Base-by-base conservation (phyloP, 2,888 invertebrate species). In the Gibbula magus region DNA sequence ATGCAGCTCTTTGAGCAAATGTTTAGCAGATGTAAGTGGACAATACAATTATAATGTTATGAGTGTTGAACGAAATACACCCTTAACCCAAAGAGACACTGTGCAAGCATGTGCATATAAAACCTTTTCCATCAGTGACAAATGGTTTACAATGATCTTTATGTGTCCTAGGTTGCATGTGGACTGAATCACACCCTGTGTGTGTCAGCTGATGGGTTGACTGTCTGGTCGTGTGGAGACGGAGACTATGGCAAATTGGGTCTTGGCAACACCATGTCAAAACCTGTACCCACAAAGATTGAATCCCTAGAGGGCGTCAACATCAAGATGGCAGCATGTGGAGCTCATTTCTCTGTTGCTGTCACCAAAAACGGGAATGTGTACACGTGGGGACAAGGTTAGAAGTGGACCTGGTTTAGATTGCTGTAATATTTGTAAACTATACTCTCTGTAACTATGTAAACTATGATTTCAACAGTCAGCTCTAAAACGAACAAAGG, bases 151-250 rank as follows among this genome's bases (percentile, higher is more conserved):
- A 61, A 13, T 61, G 10, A 13, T 18, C n/a, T 39, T 29, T 66
- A 16, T 53, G 10, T 54, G 13, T 39, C 82, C 7, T 78, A 92
- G 92, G 95, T 95, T 22, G 93, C 95, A 8, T 95, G 95, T 91
- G 95, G 95, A 1, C 91, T 95, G 77, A 95, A 95, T 87, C 95
- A 95, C 89, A 95, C 95, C 0, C 93, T 95, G 39, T 95, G 95
- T 89, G 93, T 95, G 29, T 94, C 95, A 0, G 87, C 91, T 2
- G 95, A 95, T 89, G 95, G 95, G 0, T 92, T 93, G 86, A 93
- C 92, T 1, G 94, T 95, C 0, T 95, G 95, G 95, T 94, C 95
- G 0, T 95, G 95, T 91, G 95, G 95, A 4, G 95, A 95, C 91
- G 95, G 95, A 0, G 95, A 95, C 87, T 94, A 94, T 90, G 95